Base-by-base conservation (phyloP, 2,888 invertebrate genomes). In the Sabatieria punctata region DNA sequence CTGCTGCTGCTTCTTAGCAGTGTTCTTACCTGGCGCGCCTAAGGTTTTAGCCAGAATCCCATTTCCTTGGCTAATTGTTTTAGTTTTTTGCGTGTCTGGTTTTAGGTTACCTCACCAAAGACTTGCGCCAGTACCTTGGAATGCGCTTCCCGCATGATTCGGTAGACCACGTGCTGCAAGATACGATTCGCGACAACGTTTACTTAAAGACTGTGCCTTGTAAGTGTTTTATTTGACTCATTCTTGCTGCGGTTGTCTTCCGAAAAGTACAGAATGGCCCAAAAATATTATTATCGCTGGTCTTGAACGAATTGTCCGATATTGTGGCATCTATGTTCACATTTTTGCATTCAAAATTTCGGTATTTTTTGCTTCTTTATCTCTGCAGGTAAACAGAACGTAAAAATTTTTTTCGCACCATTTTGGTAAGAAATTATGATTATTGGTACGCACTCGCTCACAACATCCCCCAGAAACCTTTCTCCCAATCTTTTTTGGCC, bases 141-240 rank as follows among this genome's bases (percentile, higher is more conserved):
- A 69, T 71, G 13, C 61, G 75, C 50, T 76, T 75, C 61, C 72
- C 70, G 52, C 74, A 74, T 58, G 73, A 72, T 40, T 74, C 74
- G 1, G 65, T 72, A 3, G 75, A 76, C 59, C 74, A 75, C 66
- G 75, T 75, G 50, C 68, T 76, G 39, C 77, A 77, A 61, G 74
- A 74, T 52, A 74, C 74, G n/a, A 76, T 77, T 48, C 63, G 77
- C 47, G 76, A 77, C 60, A 77, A 77, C 61, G 64, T 77, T 46
- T 77, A 76, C 61, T 65, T 73, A 55, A 67, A 75, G 53, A 76
- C 76, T 23, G 75, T 77, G 13, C 77, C 76, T 35, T 68, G 68
- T 63, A 55, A 55, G 58, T 44, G 18, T n/a, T 11, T 21, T 43
- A 33, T 43, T 45, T 46, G 15, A 21, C 23, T 40, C 41, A 48